phyloP scores from a whole-genome alignment of 1,140 invertebrate genomes.

The Drosophila mayri region DNA sequence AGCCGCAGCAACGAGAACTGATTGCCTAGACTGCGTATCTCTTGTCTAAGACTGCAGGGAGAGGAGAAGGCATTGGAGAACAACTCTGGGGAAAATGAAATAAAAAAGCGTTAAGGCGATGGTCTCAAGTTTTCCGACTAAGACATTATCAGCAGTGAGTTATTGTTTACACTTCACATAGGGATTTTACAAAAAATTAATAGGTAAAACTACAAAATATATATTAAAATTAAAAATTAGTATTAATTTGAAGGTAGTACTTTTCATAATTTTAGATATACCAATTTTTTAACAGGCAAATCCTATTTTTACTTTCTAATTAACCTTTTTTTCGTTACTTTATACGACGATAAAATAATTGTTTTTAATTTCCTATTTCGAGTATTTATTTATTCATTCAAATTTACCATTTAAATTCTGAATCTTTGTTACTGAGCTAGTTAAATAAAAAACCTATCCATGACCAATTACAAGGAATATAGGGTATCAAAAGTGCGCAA shows the following conservation, averaged over 20 bases:
- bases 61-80: conserved; percentile 45
- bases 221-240: too few species aligned
- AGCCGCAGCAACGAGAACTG: conserved; percentile 52
- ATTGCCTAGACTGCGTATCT: conserved; percentile 62
- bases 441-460: neutral
- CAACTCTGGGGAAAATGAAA: conserved; percentile 60
- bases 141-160: conserved; percentile 6
- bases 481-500: conserved; percentile 15
- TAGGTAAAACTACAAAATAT: too few species aligned
- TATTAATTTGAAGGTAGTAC: too few species aligned
- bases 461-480: neutral
- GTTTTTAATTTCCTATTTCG: neutral
- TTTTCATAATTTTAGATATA: too few species aligned
- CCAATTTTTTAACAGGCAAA: too few species aligned
- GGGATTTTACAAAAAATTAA: too few species aligned
- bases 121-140: conserved; percentile 7
- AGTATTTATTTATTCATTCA: neutral
- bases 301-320: too few species aligned
- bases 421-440: neutral
- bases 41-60: conserved; percentile 31
- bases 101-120: conserved; percentile 24
- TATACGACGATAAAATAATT: neutral
- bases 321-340: too few species aligned
- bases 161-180: too few species aligned
- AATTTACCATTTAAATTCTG: neutral